Percentiles rank a stretch among this genome's conserved stretches.
Evolutionary conservation across 2,797 vertebrate genomes (phyloP).

Genomic region (Hippocampus kuda): DNA sequence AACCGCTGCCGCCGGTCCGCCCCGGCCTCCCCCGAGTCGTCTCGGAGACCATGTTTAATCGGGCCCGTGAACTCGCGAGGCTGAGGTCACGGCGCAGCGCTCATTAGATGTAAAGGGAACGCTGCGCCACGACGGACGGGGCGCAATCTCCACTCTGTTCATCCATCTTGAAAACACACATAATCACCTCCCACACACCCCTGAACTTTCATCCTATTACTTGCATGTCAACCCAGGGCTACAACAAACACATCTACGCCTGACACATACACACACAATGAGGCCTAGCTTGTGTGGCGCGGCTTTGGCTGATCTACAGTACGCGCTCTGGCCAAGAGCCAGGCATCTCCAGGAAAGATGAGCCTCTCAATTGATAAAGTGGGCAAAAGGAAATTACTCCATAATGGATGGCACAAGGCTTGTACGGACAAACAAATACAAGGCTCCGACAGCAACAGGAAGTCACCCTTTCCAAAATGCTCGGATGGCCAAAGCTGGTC

Average conservation of each 20-base stretch:
- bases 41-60: constrained; percentile 64
- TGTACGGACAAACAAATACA: constrained; percentile 44
- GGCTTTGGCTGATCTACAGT: constrained; percentile 28
- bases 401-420: constrained; percentile 44
- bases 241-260: not conserved
- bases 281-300: constrained; percentile 18
- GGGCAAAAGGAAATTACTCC: constrained; percentile 45
- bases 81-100: constrained; percentile 60
- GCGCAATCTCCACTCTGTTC: constrained; percentile 60
- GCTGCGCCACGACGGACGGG: constrained; percentile 57
- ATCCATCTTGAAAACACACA: constrained; percentile 64
- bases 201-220: constrained; percentile 14
- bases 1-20: not conserved
- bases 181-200: constrained; percentile 45
- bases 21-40: constrained; percentile 43
- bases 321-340: constrained; percentile 30
- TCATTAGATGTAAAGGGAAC: constrained; percentile 67
- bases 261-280: constrained; percentile 12
- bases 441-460: constrained; percentile 28
- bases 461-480: constrained; percentile 37
- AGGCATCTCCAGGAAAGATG: constrained; percentile 45
- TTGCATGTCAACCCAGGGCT: constrained; percentile 3
- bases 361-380: constrained; percentile 48
- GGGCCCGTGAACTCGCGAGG: constrained; percentile 58
- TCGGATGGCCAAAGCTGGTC: constrained; percentile 41